A percentile compares a stretch with the other conserved stretches of the same genome.
These are phyloP conservation scores for Rhodophaea formosa DNA, from an alignment of 2,888 invertebrate genomes.

Conservation along the genomic window DNA sequence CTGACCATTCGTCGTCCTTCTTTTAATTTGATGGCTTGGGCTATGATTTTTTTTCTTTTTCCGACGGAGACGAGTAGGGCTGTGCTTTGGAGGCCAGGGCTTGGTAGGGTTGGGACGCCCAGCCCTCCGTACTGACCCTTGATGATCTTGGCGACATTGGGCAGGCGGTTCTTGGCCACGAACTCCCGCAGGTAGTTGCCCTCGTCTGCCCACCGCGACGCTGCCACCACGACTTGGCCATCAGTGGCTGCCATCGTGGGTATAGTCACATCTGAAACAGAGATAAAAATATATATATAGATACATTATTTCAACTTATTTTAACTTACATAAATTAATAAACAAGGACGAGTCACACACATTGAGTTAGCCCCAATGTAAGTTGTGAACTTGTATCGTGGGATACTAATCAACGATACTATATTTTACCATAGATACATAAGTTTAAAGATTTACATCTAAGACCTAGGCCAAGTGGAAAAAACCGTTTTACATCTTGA, in stretches of 20 bases:
- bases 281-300: slow-evolving; percentile 28
- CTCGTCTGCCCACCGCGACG: slow-evolving; percentile 88
- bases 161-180: slow-evolving; percentile 87
- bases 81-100: slow-evolving; percentile 92
- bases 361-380: too few relatives aligned
- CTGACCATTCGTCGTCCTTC: slow-evolving; percentile 91
- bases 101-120: slow-evolving; percentile 93
- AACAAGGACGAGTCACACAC: too few relatives aligned
- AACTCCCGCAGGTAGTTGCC: slow-evolving; percentile 87
- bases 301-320: too few relatives aligned
- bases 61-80: slow-evolving; percentile 93
- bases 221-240: slow-evolving; percentile 93
- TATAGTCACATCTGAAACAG: slow-evolving; percentile 79
- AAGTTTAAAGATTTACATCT: too few relatives aligned
- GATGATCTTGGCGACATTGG: slow-evolving; percentile 93
- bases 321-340: too few relatives aligned
- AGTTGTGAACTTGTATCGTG: too few relatives aligned
- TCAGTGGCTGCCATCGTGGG: slow-evolving; percentile 92
- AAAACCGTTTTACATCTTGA: too few relatives aligned
- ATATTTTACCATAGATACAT: too few relatives aligned
- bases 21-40: slow-evolving; percentile 94
- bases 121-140: slow-evolving; percentile 96
- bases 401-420: too few relatives aligned
- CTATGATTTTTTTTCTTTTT: slow-evolving; percentile 91
- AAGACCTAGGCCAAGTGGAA: too few relatives aligned